Base-by-base conservation (phyloP, 1,140 invertebrate genomes). In the Lycorma delicatula region DNA sequence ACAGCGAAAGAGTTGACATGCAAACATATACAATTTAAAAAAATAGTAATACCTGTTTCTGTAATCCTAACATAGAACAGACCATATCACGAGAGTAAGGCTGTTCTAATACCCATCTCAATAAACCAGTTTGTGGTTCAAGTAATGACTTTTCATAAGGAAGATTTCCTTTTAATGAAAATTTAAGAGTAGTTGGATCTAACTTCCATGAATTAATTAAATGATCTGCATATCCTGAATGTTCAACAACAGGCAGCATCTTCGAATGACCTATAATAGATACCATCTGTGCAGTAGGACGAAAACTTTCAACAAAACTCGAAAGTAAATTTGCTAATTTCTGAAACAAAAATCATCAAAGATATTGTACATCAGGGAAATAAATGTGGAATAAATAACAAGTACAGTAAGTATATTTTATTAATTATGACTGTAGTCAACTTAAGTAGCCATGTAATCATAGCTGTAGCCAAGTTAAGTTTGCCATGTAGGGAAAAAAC, bases 61-160 rank as follows among this genome's bases (percentile, higher is more conserved):
- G 93, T 9, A 97, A 73, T 38, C 91, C 90, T 18, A 98, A 75
- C 89, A 97, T 96, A 1, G 85, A 88, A 60, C 89, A 95, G 54
- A 97, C 91, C 88, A 97, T 95, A 66, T 98, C 95, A 60, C 91
- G 81, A 1, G 93, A 96, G 71, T 97, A 97, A 0, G 93, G 92
- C 71, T 97, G 94, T 66, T 94, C 88, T 7, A 98, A 72, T 13
- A 97, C 91, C 73, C 97, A 95, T 60, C 89, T 76, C 1, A 98
- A 71, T 22, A 98, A 72, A 23, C 81, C 81, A 4, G 88, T 92
- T 75, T 97, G 94, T 6, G 93, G 91, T 69, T 93, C 85, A 6
- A 90, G 68, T n/a, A 97, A 67, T 66, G 94, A 89, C 60, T 87
- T 84, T 60, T 92, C 86, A 69, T 95, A 97, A 2, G 95, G 94